These are phyloP conservation scores for Himalopsyche tibetana DNA, from an alignment of 2,888 invertebrate genomes.

Conservation along the genomic window DNA sequence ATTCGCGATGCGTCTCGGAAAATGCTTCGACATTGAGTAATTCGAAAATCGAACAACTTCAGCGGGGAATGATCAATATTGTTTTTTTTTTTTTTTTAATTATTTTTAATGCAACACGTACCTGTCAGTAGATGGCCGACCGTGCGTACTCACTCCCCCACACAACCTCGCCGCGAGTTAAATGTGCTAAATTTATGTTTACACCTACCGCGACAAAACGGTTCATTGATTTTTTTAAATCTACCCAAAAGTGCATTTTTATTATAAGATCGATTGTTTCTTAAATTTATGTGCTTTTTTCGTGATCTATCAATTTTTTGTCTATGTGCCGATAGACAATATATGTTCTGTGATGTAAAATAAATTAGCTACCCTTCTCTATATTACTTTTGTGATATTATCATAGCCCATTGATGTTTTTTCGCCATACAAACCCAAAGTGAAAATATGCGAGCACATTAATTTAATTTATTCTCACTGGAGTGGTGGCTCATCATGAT, in stretches of 20 bases:
- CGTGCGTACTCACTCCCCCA: constrained; percentile 11
- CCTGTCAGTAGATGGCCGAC: not conserved
- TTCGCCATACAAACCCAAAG: too few relatives aligned
- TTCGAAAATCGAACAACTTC: constrained; percentile 18
- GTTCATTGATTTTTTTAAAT: not conserved
- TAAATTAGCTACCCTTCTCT: too few relatives aligned
- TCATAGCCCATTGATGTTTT: too few relatives aligned
- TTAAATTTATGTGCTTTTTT: too few relatives aligned
- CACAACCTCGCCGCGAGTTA: not conserved
- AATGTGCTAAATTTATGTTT: not conserved
- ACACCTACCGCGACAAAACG: not conserved
- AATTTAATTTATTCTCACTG: too few relatives aligned
- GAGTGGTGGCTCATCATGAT: too few relatives aligned
- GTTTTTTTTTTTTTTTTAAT: constrained; percentile 1
- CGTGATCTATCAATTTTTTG: too few relatives aligned
- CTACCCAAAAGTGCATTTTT: not conserved
- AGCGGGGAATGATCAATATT: constrained; percentile 20
- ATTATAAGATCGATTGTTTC: too few relatives aligned
- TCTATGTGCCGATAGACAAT: too few relatives aligned
- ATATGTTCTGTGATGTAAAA: too few relatives aligned
- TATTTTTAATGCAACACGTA: constrained; percentile 30
- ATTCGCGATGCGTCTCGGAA: constrained; percentile 22
- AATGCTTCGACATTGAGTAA: constrained; percentile 5
- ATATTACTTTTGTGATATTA: too few relatives aligned
- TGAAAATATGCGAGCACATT: too few relatives aligned